Conservation (phyloP, 2,888 invertebrate genomes). For the Disparrhopalites patrizii region DNA sequence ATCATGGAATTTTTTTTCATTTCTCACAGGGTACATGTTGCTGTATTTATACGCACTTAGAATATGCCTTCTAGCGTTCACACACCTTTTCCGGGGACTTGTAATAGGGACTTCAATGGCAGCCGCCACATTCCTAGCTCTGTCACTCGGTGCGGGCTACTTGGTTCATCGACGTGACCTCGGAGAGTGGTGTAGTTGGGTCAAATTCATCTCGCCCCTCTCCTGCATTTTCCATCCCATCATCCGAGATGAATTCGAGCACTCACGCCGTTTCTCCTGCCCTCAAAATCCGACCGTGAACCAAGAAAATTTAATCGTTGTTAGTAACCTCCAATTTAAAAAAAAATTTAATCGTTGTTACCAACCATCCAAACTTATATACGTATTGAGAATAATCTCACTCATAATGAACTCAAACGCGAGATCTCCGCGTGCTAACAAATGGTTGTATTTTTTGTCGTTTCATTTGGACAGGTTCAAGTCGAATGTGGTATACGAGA, state of each 20-base stretch:
- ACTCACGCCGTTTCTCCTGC: constrained; percentile 49
- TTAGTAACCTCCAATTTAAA: constrained; percentile 56
- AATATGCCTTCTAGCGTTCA: constrained; percentile 57
- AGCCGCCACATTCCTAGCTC: constrained; percentile 59
- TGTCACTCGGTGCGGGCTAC: constrained; percentile 65
- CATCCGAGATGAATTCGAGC: constrained; percentile 62
- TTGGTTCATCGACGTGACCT: constrained; percentile 66
- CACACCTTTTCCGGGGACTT: constrained; percentile 61
- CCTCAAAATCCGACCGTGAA: constrained; percentile 66
- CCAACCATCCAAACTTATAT: not conserved
- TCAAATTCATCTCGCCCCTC: constrained; percentile 66
- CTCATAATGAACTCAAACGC: too few relatives aligned
- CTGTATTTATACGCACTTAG: constrained; percentile 51
- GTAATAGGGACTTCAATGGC: constrained; percentile 61
- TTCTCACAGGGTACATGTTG: constrained; percentile 50
- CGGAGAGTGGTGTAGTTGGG: constrained; percentile 63
- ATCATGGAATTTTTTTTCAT: not conserved
- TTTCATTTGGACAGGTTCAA: constrained; percentile 30
- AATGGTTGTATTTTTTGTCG: not conserved
- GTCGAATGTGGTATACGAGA: constrained; percentile 42
- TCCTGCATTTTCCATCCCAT: constrained; percentile 69
- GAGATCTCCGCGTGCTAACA: not conserved
- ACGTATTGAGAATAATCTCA: too few relatives aligned
- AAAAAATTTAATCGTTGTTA: not conserved
- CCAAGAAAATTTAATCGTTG: constrained; percentile 60